A percentile compares a stretch with the other conserved stretches of the same genome.
These are phyloP conservation scores for Chromoteleia sp. DNA, from an alignment of 2,888 invertebrate genomes.

Conservation along the genomic window DNA sequence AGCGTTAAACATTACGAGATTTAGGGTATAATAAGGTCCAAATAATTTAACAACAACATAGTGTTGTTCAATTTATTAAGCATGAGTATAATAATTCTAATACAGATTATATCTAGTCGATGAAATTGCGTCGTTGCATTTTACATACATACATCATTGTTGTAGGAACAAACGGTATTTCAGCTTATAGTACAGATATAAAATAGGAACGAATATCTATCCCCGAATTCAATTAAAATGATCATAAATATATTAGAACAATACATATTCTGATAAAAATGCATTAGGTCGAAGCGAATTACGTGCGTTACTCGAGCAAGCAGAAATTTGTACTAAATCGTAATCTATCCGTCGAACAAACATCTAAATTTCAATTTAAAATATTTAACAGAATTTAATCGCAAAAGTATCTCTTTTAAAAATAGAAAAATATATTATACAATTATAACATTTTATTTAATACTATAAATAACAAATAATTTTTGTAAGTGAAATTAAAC, in stretches of 20 bases:
- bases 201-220: conserved; percentile 50
- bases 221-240: conserved; percentile 38
- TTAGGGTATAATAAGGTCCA: conserved; percentile 4
- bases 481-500: too few species aligned
- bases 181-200: conserved; percentile 33
- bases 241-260: conserved; percentile 42
- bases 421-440: too few species aligned
- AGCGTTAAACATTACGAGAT: not conserved
- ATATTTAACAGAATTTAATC: not conserved
- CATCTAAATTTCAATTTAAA: not conserved
- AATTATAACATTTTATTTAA: too few species aligned
- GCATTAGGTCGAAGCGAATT: not conserved
- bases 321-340: conserved; percentile 1
- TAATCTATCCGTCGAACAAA: not conserved
- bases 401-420: too few species aligned
- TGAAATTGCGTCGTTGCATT: conserved; percentile 54
- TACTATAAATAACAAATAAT: too few species aligned
- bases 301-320: not conserved
- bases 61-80: conserved; percentile 54
- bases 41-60: conserved; percentile 40
- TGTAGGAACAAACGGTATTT: conserved; percentile 58
- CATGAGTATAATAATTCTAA: conserved; percentile 48
- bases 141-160: conserved; percentile 47
- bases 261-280: conserved; percentile 25
- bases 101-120: conserved; percentile 51